These are phyloP conservation scores for Periparus ater DNA, from an alignment of 2,797 vertebrate species.

Conservation along the genomic window DNA sequence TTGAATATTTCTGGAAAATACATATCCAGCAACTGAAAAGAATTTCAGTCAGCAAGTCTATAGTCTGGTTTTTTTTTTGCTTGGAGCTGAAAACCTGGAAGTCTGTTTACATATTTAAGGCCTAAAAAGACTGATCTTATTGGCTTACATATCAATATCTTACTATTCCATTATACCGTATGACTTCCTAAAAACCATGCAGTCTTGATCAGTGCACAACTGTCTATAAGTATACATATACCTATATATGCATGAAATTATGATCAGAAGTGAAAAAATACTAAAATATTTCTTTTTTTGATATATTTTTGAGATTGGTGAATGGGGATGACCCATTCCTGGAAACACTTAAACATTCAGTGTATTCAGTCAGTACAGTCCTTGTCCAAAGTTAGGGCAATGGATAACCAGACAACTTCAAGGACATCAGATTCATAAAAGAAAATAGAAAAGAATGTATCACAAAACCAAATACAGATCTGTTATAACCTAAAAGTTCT, in stretches of 20 bases:
- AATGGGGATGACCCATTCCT: background rate
- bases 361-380: background rate
- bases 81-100: background rate
- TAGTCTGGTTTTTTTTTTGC: background rate
- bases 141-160: background rate
- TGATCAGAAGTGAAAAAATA: background rate
- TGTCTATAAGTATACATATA: background rate
- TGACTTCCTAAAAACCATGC: background rate
- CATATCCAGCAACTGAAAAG: background rate
- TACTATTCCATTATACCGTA: background rate
- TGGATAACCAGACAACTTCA: background rate
- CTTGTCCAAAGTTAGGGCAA: background rate
- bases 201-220: background rate
- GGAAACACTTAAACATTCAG: background rate
- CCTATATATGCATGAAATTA: background rate
- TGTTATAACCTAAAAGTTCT: background rate
- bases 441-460: background rate
- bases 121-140: background rate
- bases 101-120: background rate
- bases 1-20: background rate
- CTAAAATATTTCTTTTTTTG: background rate
- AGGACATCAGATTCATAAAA: background rate
- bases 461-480: background rate
- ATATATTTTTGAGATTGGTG: background rate
- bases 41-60: background rate